Conservation (phyloP, 2,113 vertebrate genomes). For the Epinephelus cyanopodus region DNA sequence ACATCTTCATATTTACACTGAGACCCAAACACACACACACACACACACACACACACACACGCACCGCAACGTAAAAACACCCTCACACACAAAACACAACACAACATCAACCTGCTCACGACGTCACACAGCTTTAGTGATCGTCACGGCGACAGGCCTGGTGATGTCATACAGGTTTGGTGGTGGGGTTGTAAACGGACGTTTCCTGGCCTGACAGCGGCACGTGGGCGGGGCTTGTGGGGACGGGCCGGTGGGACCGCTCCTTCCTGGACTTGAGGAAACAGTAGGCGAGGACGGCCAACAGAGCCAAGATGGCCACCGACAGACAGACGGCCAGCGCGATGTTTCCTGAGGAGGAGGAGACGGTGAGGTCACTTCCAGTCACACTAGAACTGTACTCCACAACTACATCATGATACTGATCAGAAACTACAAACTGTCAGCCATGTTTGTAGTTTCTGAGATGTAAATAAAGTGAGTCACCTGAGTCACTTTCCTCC, state of each 20-base stretch:
- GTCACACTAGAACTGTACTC: not conserved
- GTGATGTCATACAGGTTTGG: slow-evolving; percentile 87
- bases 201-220: slow-evolving; percentile 83
- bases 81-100: not conserved
- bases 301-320: slow-evolving; percentile 85
- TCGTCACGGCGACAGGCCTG: not conserved
- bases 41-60: no score
- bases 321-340: slow-evolving; percentile 86
- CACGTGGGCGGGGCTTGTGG: slow-evolving; percentile 80
- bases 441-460: slow-evolving; percentile 1
- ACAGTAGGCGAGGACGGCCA: slow-evolving; percentile 88
- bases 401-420: not conserved
- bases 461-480: not conserved
- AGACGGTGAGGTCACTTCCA: slow-evolving; percentile 45
- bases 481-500: slow-evolving; percentile 52
- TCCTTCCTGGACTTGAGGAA: slow-evolving; percentile 85
- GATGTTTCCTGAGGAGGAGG: slow-evolving; percentile 74
- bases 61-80: not conserved
- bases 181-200: slow-evolving; percentile 89
- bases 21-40: slow-evolving; percentile 31
- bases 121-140: not conserved
- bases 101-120: no score
- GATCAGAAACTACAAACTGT: not conserved
- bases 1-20: slow-evolving; percentile 35
- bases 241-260: slow-evolving; percentile 59